phyloP scores from a whole-genome alignment of 30 jellyfish, hydroid and myxozoan species.

The Aurelia aurita region DNA sequence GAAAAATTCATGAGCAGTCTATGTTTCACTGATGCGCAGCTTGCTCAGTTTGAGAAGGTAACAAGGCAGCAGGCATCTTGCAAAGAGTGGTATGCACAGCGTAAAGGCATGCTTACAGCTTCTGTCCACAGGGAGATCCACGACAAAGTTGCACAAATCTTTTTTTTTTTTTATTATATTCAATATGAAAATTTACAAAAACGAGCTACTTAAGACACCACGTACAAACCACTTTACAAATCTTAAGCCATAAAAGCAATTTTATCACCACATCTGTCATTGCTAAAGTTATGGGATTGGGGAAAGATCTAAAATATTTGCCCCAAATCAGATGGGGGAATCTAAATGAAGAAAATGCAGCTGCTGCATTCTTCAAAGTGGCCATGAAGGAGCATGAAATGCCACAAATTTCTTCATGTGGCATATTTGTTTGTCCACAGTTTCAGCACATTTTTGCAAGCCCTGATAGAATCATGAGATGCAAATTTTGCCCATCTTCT shows the following conservation, averaged over 20 bases:
- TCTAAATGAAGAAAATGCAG: constrained; percentile 4
- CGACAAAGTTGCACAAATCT: too few relatives aligned
- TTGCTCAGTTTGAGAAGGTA: background rate
- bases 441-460: background rate
- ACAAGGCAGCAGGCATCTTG: background rate
- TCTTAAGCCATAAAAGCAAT: too few relatives aligned
- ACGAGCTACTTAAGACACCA: too few relatives aligned
- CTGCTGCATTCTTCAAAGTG: background rate
- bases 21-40: background rate
- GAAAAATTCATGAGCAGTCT: background rate
- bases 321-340: background rate
- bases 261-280: background rate
- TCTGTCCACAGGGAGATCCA: too few relatives aligned
- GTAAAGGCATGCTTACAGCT: background rate
- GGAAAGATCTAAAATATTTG: background rate
- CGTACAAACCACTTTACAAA: too few relatives aligned
- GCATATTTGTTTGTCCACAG: constrained; percentile 13
- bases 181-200: too few relatives aligned
- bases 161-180: too few relatives aligned
- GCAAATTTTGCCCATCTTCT: constrained; percentile 6
- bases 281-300: background rate
- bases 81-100: background rate
- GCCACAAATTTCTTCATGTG: constrained; percentile 1
- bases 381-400: background rate
- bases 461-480: constrained; percentile 3